Percentiles rank a stretch among this genome's conserved stretches.
These are phyloP conservation scores for Paramormyrops hopkinsi DNA, from an alignment of 2,797 vertebrate species.

Conservation along the genomic window DNA sequence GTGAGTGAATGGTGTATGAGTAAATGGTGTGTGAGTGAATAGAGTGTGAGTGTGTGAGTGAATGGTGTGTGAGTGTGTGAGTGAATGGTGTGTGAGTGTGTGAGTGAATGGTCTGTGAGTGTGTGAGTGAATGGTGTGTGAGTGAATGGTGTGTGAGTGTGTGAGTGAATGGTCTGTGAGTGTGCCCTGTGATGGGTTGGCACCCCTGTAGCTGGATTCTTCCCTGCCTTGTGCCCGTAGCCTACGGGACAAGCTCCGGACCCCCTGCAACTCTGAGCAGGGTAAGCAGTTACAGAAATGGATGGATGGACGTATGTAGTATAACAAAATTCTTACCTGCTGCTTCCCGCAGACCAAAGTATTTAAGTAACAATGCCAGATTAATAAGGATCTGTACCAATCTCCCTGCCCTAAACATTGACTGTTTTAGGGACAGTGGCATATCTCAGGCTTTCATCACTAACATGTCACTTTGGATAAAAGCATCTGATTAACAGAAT, in stretches of 20 bases:
- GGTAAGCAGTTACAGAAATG: neutral
- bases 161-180: neutral
- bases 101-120: no score
- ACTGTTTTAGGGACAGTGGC: neutral
- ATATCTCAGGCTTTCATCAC: neutral
- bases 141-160: no score
- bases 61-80: no score
- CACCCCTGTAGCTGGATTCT: neutral
- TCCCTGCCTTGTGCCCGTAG: neutral
- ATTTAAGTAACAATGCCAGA: neutral
- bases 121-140: no score
- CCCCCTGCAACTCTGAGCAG: neutral
- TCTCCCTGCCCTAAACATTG: neutral
- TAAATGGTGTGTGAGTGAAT: no score
- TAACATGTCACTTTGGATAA: neutral
- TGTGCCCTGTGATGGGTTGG: neutral
- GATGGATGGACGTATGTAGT: neutral
- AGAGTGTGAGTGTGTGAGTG: no score
- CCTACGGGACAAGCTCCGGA: neutral
- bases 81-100: no score
- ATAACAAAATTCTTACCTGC: neutral
- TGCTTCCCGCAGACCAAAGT: neutral
- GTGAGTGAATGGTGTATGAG: no score
- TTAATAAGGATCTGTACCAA: neutral
- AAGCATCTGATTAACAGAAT: neutral